A percentile compares a stretch with the other conserved stretches of the same genome.
These are phyloP conservation scores for Lamellibrachia columna DNA, from an alignment of 2,888 invertebrate genomes.

Conservation along the genomic window DNA sequence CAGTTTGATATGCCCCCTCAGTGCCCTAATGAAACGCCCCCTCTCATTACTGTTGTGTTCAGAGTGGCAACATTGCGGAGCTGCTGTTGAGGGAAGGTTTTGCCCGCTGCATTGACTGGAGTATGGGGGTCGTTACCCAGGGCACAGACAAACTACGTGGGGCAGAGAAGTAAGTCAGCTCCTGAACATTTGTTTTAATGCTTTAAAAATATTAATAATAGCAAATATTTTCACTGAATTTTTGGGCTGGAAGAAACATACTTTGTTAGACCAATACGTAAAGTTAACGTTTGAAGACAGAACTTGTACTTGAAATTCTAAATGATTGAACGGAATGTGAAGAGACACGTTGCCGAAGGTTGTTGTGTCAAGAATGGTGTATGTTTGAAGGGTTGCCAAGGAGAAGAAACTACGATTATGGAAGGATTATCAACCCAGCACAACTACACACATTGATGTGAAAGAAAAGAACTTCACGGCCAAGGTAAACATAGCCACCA, in stretches of 20 bases:
- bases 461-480: slow-evolving; percentile 61
- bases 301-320: neutral
- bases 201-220: neutral
- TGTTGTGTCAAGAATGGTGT: neutral
- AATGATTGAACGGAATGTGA: neutral
- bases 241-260: neutral
- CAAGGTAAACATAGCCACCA: slow-evolving; percentile 48
- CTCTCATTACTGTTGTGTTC: too few species aligned
- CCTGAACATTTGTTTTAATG: neutral
- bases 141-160: slow-evolving; percentile 84
- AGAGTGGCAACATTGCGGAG: slow-evolving; percentile 86
- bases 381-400: slow-evolving; percentile 75
- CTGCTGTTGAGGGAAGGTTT: slow-evolving; percentile 88
- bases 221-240: neutral
- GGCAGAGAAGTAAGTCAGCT: slow-evolving; percentile 76
- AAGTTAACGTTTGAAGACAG: neutral
- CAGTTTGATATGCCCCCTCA: too few species aligned
- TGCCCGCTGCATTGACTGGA: slow-evolving; percentile 94
- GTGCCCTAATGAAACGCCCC: too few species aligned
- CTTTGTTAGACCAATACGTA: neutral
- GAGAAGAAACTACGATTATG: slow-evolving; percentile 87
- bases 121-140: slow-evolving; percentile 82
- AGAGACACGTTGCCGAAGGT: neutral
- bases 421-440: slow-evolving; percentile 81
- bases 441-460: slow-evolving; percentile 49